These are phyloP conservation scores for Caenorhabditis wallacei DNA, from an alignment of 2,888 invertebrate species.

Conservation along the genomic window DNA sequence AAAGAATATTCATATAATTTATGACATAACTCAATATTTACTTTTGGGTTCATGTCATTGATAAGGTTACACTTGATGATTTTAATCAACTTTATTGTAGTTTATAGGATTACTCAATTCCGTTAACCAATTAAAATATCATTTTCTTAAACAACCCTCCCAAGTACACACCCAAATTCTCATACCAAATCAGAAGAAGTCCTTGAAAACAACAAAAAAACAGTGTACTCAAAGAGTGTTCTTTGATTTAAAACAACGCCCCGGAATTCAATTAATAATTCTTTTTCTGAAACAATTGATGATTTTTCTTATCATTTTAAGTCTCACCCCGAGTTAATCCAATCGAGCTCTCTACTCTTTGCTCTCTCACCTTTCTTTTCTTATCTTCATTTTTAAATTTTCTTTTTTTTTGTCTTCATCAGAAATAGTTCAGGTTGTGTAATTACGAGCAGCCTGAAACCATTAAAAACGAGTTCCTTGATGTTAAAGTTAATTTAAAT, in stretches of 20 bases:
- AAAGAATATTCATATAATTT: too few species aligned
- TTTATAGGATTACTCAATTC: too few species aligned
- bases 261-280: slow-evolving; percentile 1
- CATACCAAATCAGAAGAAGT: slow-evolving; percentile 1
- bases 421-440: slow-evolving; percentile 50
- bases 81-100: too few species aligned
- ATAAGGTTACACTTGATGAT: too few species aligned
- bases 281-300: slow-evolving; percentile 34
- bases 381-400: background rate
- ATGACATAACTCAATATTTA: too few species aligned
- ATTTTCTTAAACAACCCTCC: too few species aligned
- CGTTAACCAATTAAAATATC: too few species aligned
- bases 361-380: slow-evolving; percentile 26
- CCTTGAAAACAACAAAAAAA: background rate
- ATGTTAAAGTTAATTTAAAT: background rate
- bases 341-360: slow-evolving; percentile 33
- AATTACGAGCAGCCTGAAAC: slow-evolving; percentile 10
- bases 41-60: too few species aligned
- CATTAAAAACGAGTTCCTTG: background rate
- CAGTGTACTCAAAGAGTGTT: slow-evolving; percentile 2
- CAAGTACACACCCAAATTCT: background rate
- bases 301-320: slow-evolving; percentile 34
- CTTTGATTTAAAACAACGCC: background rate
- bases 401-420: too few species aligned
- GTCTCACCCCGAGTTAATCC: slow-evolving; percentile 29